Percentiles rank a stretch among this genome's conserved stretches.
Conservation (phyloP, 2,797 vertebrate genomes). For the Ficedula albicollis region DNA sequence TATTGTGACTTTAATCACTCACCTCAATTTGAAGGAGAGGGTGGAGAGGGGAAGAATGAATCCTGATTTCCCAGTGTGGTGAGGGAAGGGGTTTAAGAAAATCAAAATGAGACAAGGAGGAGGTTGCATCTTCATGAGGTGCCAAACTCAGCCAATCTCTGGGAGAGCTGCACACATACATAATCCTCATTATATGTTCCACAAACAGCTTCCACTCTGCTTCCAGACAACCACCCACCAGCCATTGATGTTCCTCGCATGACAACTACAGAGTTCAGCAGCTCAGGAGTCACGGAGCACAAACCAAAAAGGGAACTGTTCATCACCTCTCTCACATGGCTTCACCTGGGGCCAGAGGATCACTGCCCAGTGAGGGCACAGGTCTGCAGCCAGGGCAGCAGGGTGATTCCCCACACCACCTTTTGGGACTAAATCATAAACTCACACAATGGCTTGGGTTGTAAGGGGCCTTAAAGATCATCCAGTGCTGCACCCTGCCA, state of each 20-base stretch:
- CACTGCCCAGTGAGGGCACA: not conserved
- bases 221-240: constrained; percentile 22
- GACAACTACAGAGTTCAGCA: not conserved
- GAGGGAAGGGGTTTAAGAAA: not conserved
- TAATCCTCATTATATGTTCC: not conserved
- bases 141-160: not conserved
- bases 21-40: not conserved
- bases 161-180: not conserved
- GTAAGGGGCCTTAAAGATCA: not conserved
- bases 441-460: not conserved
- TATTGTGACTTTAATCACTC: not conserved
- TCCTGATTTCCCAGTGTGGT: not conserved
- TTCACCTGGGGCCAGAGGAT: not conserved
- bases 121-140: not conserved
- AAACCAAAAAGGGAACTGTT: not conserved
- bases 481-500: not conserved
- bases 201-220: not conserved
- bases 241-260: not conserved
- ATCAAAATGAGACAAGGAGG: not conserved
- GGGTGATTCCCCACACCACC: not conserved
- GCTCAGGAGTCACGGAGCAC: not conserved
- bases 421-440: not conserved
- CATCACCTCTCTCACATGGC: not conserved
- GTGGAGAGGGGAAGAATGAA: not conserved
- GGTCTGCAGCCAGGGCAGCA: not conserved